Evolutionary conservation across 2,797 vertebrate genomes (phyloP).

Genomic region (Chelon labrosus): DNA sequence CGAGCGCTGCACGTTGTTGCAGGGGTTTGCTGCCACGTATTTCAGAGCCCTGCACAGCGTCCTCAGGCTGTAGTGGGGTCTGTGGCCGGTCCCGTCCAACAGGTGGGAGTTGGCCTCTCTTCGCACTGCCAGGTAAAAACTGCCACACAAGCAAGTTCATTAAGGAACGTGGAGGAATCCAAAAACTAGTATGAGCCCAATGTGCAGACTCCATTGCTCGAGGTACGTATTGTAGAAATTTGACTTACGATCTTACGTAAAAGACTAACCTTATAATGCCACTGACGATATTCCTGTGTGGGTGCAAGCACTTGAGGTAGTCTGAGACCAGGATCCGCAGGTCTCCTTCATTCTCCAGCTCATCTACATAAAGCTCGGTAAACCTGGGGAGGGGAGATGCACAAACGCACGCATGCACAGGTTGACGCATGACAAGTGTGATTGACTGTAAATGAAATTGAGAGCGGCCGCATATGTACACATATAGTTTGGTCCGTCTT

Average conservation of each 20-base stretch:
- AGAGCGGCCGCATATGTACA: no score
- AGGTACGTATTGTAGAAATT: no score
- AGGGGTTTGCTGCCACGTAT: conserved; percentile 91
- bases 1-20: conserved; percentile 90
- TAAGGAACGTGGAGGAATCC: background rate
- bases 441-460: no score
- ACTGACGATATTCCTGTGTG: conserved; percentile 86
- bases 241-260: background rate
- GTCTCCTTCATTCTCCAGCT: conserved; percentile 93
- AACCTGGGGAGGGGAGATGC: conserved; percentile 81
- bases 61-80: conserved; percentile 95
- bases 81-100: conserved; percentile 94
- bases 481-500: no score
- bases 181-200: background rate
- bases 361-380: conserved; percentile 96
- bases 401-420: background rate
- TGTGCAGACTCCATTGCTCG: no score
- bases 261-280: conserved; percentile 92
- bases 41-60: conserved; percentile 94
- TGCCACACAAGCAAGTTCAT: conserved; percentile 59
- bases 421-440: background rate
- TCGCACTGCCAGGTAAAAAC: conserved; percentile 93
- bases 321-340: conserved; percentile 91
- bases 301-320: conserved; percentile 92
- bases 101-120: conserved; percentile 87